phyloP scores from a whole-genome alignment of 1,140 invertebrate species.

The Chrysopa pallens region DNA sequence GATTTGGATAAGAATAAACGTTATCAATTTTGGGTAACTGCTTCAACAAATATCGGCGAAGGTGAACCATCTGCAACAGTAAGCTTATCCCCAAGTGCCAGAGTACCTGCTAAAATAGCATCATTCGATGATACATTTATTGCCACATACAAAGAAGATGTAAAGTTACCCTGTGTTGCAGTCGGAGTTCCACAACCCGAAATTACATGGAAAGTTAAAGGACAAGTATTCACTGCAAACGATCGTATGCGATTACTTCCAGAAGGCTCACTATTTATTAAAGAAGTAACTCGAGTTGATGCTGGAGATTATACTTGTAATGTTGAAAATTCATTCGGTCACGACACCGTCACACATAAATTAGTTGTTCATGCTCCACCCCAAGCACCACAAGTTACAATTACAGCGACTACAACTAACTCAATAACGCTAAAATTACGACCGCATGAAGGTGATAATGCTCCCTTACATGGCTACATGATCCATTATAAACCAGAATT shows the following conservation, averaged over 20 bases:
- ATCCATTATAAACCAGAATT: slow-evolving; percentile 85
- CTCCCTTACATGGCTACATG: slow-evolving; percentile 71
- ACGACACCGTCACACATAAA: slow-evolving; percentile 78
- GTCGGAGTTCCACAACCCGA: slow-evolving; percentile 77
- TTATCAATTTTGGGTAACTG: slow-evolving; percentile 90
- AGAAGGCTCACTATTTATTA: slow-evolving; percentile 80
- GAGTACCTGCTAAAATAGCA: slow-evolving; percentile 82
- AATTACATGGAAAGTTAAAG: slow-evolving; percentile 66
- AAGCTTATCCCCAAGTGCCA: slow-evolving; percentile 59
- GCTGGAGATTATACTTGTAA: slow-evolving; percentile 81
- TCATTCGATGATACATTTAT: slow-evolving; percentile 82
- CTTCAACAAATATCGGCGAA: slow-evolving; percentile 83
- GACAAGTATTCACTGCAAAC: slow-evolving; percentile 24
- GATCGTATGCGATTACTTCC: slow-evolving; percentile 67
- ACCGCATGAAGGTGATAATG: slow-evolving; percentile 51
- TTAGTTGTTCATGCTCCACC: slow-evolving; percentile 74
- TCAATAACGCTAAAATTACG: slow-evolving; percentile 63
- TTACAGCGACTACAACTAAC: slow-evolving; percentile 66
- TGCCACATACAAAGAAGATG: slow-evolving; percentile 78
- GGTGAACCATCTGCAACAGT: slow-evolving; percentile 75
- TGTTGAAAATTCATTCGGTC: slow-evolving; percentile 83
- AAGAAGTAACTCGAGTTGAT: slow-evolving; percentile 72
- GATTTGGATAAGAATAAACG: slow-evolving; percentile 61
- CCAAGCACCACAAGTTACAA: slow-evolving; percentile 53
- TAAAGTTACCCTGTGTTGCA: slow-evolving; percentile 76